phyloP scores from a whole-genome alignment of 2,797 vertebrate genomes.

The Phrynocephalus forsythii region DNA sequence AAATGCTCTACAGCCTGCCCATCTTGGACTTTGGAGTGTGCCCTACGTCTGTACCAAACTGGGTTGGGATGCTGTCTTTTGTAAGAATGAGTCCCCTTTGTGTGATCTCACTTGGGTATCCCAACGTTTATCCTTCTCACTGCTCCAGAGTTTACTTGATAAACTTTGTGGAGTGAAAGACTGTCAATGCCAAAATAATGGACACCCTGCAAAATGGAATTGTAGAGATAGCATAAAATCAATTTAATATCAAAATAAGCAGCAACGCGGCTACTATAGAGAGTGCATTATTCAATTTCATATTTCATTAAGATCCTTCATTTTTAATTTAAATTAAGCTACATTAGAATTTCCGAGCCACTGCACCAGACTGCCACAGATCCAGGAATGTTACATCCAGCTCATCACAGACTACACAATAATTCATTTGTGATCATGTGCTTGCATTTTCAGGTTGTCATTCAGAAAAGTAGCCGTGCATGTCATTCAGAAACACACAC shows the following conservation, averaged over 20 bases:
- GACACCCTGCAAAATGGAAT: conserved; percentile 28
- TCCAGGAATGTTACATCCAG: conserved; percentile 34
- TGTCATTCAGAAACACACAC: neutral
- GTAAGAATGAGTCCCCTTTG: neutral
- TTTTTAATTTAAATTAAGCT: conserved; percentile 53
- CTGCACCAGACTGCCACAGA: conserved; percentile 34
- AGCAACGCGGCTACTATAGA: conserved; percentile 11
- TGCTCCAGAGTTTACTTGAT: neutral
- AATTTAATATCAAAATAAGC: conserved; percentile 49
- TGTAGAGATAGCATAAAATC: conserved; percentile 25
- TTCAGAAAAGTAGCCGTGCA: conserved; percentile 19
- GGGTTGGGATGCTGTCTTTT: neutral
- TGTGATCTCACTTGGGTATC: neutral
- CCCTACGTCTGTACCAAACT: neutral
- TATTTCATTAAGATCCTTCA: conserved; percentile 48
- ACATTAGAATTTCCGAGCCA: conserved; percentile 39
- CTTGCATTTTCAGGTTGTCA: conserved; percentile 27
- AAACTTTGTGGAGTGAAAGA: neutral
- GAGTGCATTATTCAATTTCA: conserved; percentile 21
- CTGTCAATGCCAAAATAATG: conserved; percentile 20
- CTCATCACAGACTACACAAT: conserved; percentile 27
- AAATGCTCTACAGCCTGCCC: too few relatives aligned
- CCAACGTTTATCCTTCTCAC: neutral
- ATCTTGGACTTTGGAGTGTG: too few relatives aligned
- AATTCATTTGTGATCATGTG: conserved; percentile 21